phyloP scores from a whole-genome alignment of 2,113 vertebrate genomes.

The Puffinus mauretanicus region DNA sequence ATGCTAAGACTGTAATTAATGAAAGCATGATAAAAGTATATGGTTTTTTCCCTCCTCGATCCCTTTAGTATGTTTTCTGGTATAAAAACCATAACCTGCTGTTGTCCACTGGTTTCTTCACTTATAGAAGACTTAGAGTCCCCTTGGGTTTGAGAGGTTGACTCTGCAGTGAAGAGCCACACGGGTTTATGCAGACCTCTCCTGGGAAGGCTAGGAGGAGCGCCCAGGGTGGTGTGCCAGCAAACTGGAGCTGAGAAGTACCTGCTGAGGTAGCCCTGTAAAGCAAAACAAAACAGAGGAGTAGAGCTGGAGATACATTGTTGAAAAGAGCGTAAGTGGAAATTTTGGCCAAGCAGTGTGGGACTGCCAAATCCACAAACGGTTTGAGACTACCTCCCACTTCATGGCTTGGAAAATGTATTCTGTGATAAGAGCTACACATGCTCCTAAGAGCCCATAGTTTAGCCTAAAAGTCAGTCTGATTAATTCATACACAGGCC shows the following conservation, averaged over 20 bases:
- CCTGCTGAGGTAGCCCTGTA: background rate
- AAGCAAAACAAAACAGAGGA: background rate
- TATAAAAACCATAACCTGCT: background rate
- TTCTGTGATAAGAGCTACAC: background rate
- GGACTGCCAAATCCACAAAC: background rate
- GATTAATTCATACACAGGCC: background rate
- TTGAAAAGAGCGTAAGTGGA: background rate
- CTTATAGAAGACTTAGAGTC: background rate
- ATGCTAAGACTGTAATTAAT: background rate
- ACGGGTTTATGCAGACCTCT: background rate
- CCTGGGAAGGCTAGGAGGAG: background rate
- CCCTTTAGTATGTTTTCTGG: background rate
- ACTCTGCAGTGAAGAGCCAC: background rate
- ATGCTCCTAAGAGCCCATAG: background rate
- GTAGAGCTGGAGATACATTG: background rate
- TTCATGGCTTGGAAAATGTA: background rate
- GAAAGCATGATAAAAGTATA: background rate
- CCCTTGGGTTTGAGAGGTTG: background rate
- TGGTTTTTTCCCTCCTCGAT: background rate
- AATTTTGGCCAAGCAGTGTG: background rate
- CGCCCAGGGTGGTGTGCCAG: background rate
- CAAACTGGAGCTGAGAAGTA: background rate
- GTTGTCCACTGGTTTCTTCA: background rate
- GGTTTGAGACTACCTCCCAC: background rate
- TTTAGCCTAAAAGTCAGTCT: background rate